Percentiles rank a stretch among this genome's conserved stretches.
phyloP scores from a whole-genome alignment of 2,888 invertebrate species.

The Eristalis pertinax region DNA sequence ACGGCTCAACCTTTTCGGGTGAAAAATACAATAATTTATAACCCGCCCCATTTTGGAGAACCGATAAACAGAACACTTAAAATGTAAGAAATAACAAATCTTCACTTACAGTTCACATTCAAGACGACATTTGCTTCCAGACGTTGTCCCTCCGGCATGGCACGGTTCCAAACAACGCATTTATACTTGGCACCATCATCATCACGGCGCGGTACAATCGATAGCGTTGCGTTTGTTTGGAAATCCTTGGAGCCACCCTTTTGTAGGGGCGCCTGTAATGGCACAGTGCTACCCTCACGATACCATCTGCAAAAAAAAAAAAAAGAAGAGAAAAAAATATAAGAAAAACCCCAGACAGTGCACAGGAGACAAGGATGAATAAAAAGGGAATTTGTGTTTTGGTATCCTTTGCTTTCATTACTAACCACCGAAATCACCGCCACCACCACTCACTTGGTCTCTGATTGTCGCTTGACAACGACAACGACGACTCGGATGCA shows the following conservation, averaged over 20 bases:
- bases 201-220: conserved; percentile 89
- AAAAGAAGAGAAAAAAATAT: conserved; percentile 8
- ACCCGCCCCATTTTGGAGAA: neutral
- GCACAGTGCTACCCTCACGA: conserved; percentile 88
- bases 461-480: conserved; percentile 9
- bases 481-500: neutral
- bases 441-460: conserved; percentile 3
- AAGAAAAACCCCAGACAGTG: conserved; percentile 11
- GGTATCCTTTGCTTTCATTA: neutral
- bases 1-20: neutral
- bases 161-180: conserved; percentile 94
- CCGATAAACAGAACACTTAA: conserved; percentile 39
- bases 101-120: conserved; percentile 93
- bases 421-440: conserved; percentile 1
- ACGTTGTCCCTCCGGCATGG: conserved; percentile 90
- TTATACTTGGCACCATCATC: conserved; percentile 92
- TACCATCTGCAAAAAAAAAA: conserved; percentile 86
- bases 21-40: conserved; percentile 40
- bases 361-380: conserved; percentile 9
- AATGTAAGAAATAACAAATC: conserved; percentile 59
- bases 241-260: conserved; percentile 88
- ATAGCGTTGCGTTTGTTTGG: conserved; percentile 88
- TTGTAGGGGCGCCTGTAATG: conserved; percentile 87
- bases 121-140: conserved; percentile 90
- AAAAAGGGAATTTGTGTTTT: neutral